Conservation (phyloP, 2,113 vertebrate species). For the Phrynocephalus versicolor region DNA sequence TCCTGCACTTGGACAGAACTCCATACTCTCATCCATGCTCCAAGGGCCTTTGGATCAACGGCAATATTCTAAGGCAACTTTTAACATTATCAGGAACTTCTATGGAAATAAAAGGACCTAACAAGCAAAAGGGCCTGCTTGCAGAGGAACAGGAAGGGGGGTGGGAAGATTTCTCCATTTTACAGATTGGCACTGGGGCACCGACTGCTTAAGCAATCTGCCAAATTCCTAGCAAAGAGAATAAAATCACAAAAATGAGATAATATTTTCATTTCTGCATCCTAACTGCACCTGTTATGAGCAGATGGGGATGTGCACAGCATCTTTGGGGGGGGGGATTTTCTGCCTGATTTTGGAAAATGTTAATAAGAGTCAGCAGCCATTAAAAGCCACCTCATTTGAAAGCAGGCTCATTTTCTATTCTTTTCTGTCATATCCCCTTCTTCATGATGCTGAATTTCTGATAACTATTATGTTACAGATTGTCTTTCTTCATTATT, state of each 20-base stretch:
- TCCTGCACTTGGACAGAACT: neutral
- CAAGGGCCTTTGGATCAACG: neutral
- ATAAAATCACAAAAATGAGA: constrained; percentile 2
- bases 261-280: constrained; percentile 9
- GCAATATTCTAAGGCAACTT: too few relatives aligned
- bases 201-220: neutral
- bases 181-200: neutral
- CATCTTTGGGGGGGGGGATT: neutral
- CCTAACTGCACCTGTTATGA: constrained; percentile 9
- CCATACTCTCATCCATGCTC: neutral
- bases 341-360: neutral
- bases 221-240: constrained; percentile 10
- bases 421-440: neutral
- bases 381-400: neutral
- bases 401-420: neutral
- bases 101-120: neutral
- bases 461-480: too few relatives aligned
- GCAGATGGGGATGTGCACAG: neutral
- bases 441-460: too few relatives aligned
- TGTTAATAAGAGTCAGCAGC: neutral
- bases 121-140: neutral
- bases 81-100: neutral
- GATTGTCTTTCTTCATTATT: too few relatives aligned
- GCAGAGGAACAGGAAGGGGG: neutral
- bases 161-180: neutral